A percentile compares a stretch with the other conserved stretches of the same genome.
These are phyloP conservation scores for Spinus olivaceus DNA, from an alignment of 2,797 vertebrate genomes.

Conservation along the genomic window DNA sequence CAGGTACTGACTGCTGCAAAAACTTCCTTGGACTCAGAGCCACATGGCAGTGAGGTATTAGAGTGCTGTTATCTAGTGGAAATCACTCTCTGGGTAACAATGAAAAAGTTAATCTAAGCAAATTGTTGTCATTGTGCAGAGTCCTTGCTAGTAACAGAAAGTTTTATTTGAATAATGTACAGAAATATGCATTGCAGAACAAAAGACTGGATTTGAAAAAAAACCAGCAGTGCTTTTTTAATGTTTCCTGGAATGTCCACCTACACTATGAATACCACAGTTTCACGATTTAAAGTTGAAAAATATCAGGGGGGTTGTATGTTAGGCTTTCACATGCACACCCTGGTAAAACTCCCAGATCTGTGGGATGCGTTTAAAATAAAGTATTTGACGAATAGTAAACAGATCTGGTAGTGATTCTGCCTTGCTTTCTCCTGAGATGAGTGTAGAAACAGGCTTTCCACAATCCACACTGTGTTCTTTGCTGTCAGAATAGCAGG, in stretches of 20 bases:
- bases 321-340: background rate
- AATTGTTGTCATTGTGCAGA: background rate
- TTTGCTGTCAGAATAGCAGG: background rate
- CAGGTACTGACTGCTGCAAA: background rate
- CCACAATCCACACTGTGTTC: background rate
- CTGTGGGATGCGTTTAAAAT: background rate
- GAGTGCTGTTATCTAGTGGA: background rate
- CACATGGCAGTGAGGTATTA: background rate
- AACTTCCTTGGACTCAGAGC: background rate
- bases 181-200: background rate
- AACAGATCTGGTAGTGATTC: background rate
- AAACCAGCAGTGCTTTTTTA: background rate
- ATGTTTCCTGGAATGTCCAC: background rate
- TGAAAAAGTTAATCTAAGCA: background rate
- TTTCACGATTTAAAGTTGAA: background rate
- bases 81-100: background rate
- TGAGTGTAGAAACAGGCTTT: background rate
- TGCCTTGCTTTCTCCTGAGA: background rate
- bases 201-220: background rate
- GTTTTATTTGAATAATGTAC: background rate
- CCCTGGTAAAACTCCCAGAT: background rate
- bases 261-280: background rate
- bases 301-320: background rate
- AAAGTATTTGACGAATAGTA: background rate
- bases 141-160: background rate